A percentile compares a stretch with the other conserved stretches of the same genome.
Evolutionary conservation across 1,140 invertebrate species (phyloP).

Genomic region (Cyphomyrmex costatus): DNA sequence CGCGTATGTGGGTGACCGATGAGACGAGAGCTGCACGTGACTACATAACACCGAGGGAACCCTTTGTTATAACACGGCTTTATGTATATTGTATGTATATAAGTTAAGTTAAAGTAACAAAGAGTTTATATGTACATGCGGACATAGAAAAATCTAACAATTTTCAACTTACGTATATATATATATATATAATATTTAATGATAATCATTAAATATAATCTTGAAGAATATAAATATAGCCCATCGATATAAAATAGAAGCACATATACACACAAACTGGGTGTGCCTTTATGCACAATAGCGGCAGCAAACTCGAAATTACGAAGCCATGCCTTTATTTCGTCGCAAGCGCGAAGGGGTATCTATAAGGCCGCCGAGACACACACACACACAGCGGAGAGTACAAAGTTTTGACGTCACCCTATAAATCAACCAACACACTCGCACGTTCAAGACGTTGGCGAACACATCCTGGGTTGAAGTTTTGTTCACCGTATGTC

Average conservation of each 20-base stretch:
- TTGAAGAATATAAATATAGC: slow-evolving; percentile 19
- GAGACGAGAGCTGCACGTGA: slow-evolving; percentile 69
- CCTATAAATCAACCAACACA: slow-evolving; percentile 84
- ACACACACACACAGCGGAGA: slow-evolving; percentile 77
- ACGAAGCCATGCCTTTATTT: slow-evolving; percentile 79
- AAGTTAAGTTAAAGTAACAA: background rate
- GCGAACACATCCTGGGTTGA: slow-evolving; percentile 72
- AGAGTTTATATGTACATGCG: background rate
- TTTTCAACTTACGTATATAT: background rate
- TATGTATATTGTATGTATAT: slow-evolving; percentile 40
- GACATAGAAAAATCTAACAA: background rate
- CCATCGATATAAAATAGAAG: slow-evolving; percentile 18
- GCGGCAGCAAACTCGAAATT: slow-evolving; percentile 70
- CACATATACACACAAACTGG: background rate
- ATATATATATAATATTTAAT: too few relatives aligned
- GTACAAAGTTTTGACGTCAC: slow-evolving; percentile 86
- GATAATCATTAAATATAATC: background rate
- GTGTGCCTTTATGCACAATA: slow-evolving; percentile 36
- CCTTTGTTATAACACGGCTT: slow-evolving; percentile 60
- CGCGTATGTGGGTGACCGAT: slow-evolving; percentile 75
- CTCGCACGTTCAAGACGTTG: slow-evolving; percentile 78
- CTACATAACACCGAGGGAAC: slow-evolving; percentile 53
- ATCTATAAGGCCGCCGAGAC: slow-evolving; percentile 72
- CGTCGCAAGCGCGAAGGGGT: slow-evolving; percentile 62
- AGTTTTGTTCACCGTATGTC: slow-evolving; percentile 82